Base-by-base conservation (phyloP, 1,140 invertebrate genomes). In the Helicoverpa zea region DNA sequence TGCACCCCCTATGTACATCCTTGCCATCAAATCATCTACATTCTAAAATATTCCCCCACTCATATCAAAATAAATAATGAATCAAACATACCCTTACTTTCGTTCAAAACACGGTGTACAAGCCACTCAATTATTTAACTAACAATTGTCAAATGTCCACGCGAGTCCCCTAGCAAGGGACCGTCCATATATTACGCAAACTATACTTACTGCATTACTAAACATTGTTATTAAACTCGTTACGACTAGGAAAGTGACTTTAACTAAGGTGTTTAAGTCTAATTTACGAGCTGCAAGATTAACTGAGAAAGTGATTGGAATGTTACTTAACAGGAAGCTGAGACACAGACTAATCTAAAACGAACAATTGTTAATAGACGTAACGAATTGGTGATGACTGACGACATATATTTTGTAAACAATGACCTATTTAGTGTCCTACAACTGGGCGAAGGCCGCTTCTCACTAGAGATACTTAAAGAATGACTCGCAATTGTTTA, bases 151-250 rank as follows among this genome's bases (percentile, higher is more conserved):
- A n/a, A n/a, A 66, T 18, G n/a, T 64, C 63, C 14, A 64, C 63
- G 35, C 30, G n/a, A 47, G 58, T 51, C 18, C 14, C 61, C 23
- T 4, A 12, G 23, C 52, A 54, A 43, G 52, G 73, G 18, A 70
- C 43, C n/a, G 18, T 29, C 16, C 47, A 23, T 23, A 29, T 13
- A 30, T 70, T 70, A 70, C 49, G 49, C 52, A 70, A 70, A 52
- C 66, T 16, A 11, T 70, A 54, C 49, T 70, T 70, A 70, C 49
- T 30, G 49, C 66, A 51, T 70, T 70, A 52, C 35, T 54, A 70
- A 70, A 70, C 66, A 70, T 70, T 70, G 66, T 70, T 52, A 70
- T 70, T 70, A 52, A 2, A 30, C 49, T 74, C 18, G 54, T 74
- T 51, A 74, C 52, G 52, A 14, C 16, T 51, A 51, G 30, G 18